Evolutionary conservation across 2,797 vertebrate genomes (phyloP).

Genomic region (Cyclura pinguis): DNA sequence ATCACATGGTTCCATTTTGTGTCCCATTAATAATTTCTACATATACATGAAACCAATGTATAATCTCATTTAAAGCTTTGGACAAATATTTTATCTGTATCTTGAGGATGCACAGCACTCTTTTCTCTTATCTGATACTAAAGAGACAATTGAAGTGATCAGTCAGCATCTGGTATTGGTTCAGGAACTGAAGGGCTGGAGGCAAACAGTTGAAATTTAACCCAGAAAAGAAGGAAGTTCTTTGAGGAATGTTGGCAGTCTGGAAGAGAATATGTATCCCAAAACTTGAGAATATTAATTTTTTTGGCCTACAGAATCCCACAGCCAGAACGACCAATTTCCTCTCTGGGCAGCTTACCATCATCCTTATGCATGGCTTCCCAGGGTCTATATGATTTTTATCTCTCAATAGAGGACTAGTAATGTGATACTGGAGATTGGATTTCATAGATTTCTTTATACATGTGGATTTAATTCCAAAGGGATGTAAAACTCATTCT

Average conservation of each 20-base stretch:
- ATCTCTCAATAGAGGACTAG: not conserved
- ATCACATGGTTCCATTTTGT: not conserved
- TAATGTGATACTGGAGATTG: not conserved
- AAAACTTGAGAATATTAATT: not conserved
- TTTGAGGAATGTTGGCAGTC: not conserved
- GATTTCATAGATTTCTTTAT: not conserved
- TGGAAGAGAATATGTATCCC: not conserved
- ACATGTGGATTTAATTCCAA: not conserved
- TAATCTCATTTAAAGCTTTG: no score
- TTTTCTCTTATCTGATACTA: no score
- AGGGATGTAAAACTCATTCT: not conserved
- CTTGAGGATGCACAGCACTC: no score
- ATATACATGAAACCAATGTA: no score
- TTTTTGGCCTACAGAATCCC: not conserved
- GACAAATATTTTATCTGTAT: no score
- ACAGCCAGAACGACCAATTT: not conserved
- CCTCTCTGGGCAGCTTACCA: not conserved
- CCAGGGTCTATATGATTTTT: not conserved
- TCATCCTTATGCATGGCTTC: not conserved
- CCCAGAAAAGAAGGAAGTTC: not conserved
- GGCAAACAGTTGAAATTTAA: no score
- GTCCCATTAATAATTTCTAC: no score
- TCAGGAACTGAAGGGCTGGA: not conserved
- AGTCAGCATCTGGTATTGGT: not conserved
- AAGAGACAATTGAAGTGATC: no score